These are phyloP conservation scores for Metallyticus violacea DNA, from an alignment of 2,888 invertebrate genomes.

Conservation along the genomic window DNA sequence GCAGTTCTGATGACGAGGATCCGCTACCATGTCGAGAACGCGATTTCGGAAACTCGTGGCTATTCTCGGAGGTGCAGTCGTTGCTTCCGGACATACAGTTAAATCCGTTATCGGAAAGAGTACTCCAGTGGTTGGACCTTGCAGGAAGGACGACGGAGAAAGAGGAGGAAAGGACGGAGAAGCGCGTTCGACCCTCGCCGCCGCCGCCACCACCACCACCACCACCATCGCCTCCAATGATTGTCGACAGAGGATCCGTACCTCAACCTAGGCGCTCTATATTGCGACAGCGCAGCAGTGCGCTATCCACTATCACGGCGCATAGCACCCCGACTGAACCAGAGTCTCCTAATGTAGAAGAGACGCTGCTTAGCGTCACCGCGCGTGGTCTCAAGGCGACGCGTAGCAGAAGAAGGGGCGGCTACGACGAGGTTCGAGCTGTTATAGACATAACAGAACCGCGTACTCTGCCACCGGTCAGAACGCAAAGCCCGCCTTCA, in stretches of 20 bases:
- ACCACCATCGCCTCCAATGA: background rate
- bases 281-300: slow-evolving; percentile 9
- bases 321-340: background rate
- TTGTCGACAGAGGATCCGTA: background rate
- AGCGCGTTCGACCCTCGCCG: background rate
- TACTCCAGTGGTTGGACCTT: slow-evolving; percentile 75
- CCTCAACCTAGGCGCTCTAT: background rate
- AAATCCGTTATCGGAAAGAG: slow-evolving; percentile 64
- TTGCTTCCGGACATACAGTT: background rate
- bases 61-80: slow-evolving; percentile 4
- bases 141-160: slow-evolving; percentile 51
- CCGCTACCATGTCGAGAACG: background rate
- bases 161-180: background rate
- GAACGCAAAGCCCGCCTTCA: background rate
- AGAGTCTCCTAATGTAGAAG: background rate
- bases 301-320: background rate
- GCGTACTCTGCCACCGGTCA: background rate
- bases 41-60: background rate
- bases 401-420: background rate
- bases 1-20: slow-evolving; percentile 11
- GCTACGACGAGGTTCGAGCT: background rate
- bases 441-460: background rate
- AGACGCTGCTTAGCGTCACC: background rate
- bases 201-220: background rate
- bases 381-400: background rate